Base-by-base conservation (phyloP, 2,113 vertebrate genomes). In the Salvelinus namaycush region DNA sequence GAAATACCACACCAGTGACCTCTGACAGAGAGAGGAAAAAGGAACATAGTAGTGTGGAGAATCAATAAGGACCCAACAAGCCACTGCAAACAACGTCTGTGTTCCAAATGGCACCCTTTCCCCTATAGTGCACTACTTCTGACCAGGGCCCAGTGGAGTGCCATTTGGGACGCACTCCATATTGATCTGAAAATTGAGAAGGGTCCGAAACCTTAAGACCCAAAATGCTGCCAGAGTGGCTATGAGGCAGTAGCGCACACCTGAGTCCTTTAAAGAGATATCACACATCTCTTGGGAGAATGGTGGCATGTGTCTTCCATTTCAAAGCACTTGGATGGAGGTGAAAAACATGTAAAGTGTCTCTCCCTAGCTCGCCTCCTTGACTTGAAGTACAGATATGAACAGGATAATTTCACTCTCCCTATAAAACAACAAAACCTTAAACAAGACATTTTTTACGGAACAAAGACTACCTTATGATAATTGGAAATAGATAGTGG, bases 401-500 rank as follows among this genome's bases (percentile, higher is more conserved):
- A 18, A 4, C 34, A 49, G 75, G 69, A 70, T 66, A 48, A 49
- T 29, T 72, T 49, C 4, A 5, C 51, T 57, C 77, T 16, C 78
- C 39, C 71, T 62, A 66, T 12, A 80, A 76, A 4, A 31, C 31
- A 31, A 44, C 39, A 44, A 9, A 44, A 44, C 39, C 9, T 44
- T 11, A 9, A 44, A 7, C 34, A 39, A 39, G 5, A 34, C 0
- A 2, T 9, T 0, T 44, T 12, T 11, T 11, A 44, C 2, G 39
- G 9, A 44, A 44, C 9, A 44, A 39, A 39, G 39, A 59, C 64
- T 27, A 48, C 71, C 84, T 79, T 68, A 75, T 78, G 7, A 39
- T 72, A 79, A 79, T 73, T 82, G 78, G 82, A 89, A 89, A 22
- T 18, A 24, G 68, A 83, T 72, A 84, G 81, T 79, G 76, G 60